Evolutionary conservation across 2,797 vertebrate species (phyloP).

Genomic region (Alca torda): DNA sequence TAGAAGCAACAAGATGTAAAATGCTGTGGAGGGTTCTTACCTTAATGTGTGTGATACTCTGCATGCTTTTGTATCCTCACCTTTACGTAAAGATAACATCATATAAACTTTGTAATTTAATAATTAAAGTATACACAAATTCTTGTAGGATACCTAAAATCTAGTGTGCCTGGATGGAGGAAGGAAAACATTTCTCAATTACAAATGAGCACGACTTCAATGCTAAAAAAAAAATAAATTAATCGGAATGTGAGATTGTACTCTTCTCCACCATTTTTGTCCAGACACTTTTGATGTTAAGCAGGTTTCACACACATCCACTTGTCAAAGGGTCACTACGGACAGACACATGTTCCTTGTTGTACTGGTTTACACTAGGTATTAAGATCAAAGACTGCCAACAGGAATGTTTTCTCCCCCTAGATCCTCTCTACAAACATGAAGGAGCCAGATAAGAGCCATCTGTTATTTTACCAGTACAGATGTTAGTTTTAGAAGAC

Average conservation of each 20-base stretch:
- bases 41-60: not conserved
- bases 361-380: not conserved
- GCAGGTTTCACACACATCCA: not conserved
- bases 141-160: not conserved
- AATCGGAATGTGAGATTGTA: not conserved
- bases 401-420: not conserved
- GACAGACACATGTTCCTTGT: not conserved
- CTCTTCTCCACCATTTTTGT: not conserved
- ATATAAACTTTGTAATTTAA: not conserved
- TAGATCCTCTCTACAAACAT: not conserved
- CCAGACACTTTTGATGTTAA: not conserved
- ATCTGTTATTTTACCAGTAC: slow-evolving; percentile 1
- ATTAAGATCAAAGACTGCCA: slow-evolving; percentile 6
- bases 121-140: not conserved
- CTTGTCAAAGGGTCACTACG: not conserved
- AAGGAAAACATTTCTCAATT: not conserved
- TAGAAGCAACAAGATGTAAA: not conserved
- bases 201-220: not conserved
- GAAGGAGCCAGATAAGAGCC: not conserved
- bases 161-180: not conserved
- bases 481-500: not conserved
- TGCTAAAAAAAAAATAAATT: not conserved
- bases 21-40: not conserved
- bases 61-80: not conserved
- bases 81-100: not conserved